Base-by-base conservation (phyloP, 2,113 vertebrate genomes). In the Haliaeetus leucogaster region DNA sequence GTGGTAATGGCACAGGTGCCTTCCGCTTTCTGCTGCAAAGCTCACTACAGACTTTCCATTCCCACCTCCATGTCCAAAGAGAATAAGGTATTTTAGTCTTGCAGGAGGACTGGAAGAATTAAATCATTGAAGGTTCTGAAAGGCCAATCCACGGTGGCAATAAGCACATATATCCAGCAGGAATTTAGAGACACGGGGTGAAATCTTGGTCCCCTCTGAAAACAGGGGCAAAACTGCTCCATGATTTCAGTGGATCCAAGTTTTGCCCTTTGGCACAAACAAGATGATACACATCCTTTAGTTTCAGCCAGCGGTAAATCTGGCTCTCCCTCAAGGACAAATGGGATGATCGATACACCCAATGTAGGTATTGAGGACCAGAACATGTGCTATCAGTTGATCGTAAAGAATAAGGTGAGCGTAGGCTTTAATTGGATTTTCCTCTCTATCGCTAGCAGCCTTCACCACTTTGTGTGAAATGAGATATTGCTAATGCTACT, bases 401-500 rank as follows among this genome's bases (percentile, higher is more conserved):
- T 63, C 3, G 2, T 30, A 78, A 89, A 78, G 30, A 48, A 59
- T 14, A 47, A 8, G 16, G 14, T 77, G 34, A 88, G 23, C 6
- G 3, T 50, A 48, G 74, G 40, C 45, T 95, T 92, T 74, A 81
- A 80, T 40, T 89, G n/a, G 62, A 26, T 88, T 81, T 84, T 36
- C 66, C 25, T 73, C 61, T 66, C 65, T 16, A 1, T 74, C 10
- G 7, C 65, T 77, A 79, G 76, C 82, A 89, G 50, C 55, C 71
- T 68, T 93, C 85, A 63, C 55, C 55, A 19, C 56, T 36, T 52
- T 26, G 34, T 71, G 63, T 82, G 92, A 93, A 95, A 95, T 89
- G 82, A 84, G 45, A 82, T 86, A 86, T 89, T 94, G 43, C 72
- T 89, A 81, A 93, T 52, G 67, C 56, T 90, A 30, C 88, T 94